Base-by-base conservation (phyloP, 2,888 invertebrate species). In the Adelphocoris suturalis region DNA sequence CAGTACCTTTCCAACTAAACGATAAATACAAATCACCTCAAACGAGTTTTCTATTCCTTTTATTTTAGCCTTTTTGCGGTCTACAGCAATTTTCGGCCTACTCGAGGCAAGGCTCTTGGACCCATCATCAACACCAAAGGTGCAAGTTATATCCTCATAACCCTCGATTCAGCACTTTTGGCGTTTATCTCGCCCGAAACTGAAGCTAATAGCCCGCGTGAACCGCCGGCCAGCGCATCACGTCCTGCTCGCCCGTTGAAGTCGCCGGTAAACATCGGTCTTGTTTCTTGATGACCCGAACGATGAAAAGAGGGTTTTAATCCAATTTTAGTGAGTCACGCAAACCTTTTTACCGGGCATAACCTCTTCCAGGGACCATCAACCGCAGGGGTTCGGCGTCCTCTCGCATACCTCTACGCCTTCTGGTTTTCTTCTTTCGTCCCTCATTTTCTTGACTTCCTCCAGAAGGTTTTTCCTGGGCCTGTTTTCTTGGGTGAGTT, bases 281-380 rank as follows among this genome's bases (percentile, higher is more conserved):
- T 68, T 27, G 68, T 68, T 68, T 68, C 61, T 46, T 78, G 78
- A 52, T 52, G 82, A 82, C 7, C 23, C 82, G 23, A 48, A 27
- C 52, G 55, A 37, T 82, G 82, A 52, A 82, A 82, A 80, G 78
- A 47, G 82, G 55, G 23, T 48, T 82, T 82, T 82, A 48, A 48
- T 82, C 82, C 82, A 82, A 82, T 82, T 82, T 82, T 48, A 82
- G 82, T 82, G 82, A 82, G 48, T 82, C 82, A 82, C 82, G 82
- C 48, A 23, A 47, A 82, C 82, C 78, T 78, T 78, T 47, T 23
- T 23, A 11, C 68, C 68, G 68, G 68, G 68, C 19, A 52, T 11
- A 7, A 52, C 52, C 52, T 68, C 27, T n/a, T n/a, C 37, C 12
- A 11, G 23, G 19, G 68, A 68, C 13, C 46, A 47, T 46, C 46